A percentile compares a stretch with the other conserved stretches of the same genome.
phyloP scores from a whole-genome alignment of 2,113 vertebrate genomes.

The Pygoscelis antarcticus region DNA sequence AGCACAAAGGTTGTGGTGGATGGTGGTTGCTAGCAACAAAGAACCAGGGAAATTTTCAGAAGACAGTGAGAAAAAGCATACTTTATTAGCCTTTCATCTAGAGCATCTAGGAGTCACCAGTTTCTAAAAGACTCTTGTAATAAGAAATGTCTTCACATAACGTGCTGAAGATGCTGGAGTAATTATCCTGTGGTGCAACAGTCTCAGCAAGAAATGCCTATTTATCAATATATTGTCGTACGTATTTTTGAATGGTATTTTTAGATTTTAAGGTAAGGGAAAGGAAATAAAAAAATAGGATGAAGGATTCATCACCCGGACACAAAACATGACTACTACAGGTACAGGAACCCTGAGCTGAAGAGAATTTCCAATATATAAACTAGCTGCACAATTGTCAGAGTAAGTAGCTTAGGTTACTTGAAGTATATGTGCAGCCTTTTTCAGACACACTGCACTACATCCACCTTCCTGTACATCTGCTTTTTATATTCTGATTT shows the following conservation, averaged over 20 bases:
- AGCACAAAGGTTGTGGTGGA: conserved; percentile 98
- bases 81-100: background rate
- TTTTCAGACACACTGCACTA: background rate
- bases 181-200: background rate
- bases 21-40: conserved; percentile 84
- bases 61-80: background rate
- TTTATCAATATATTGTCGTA: background rate
- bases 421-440: background rate
- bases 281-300: background rate
- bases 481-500: background rate
- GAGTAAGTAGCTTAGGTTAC: background rate
- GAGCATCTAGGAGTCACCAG: background rate
- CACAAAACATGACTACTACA: background rate
- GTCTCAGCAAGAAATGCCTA: background rate
- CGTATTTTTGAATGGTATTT: accelerated
- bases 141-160: background rate
- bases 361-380: background rate
- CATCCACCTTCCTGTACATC: background rate
- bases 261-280: background rate
- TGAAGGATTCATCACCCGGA: background rate
- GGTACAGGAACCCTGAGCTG: background rate
- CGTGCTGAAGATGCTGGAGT: background rate
- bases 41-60: background rate
- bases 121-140: background rate
- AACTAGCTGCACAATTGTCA: background rate